Evolutionary conservation across 1,140 invertebrate genomes (phyloP).

Genomic region (Caerostris extrusa): DNA sequence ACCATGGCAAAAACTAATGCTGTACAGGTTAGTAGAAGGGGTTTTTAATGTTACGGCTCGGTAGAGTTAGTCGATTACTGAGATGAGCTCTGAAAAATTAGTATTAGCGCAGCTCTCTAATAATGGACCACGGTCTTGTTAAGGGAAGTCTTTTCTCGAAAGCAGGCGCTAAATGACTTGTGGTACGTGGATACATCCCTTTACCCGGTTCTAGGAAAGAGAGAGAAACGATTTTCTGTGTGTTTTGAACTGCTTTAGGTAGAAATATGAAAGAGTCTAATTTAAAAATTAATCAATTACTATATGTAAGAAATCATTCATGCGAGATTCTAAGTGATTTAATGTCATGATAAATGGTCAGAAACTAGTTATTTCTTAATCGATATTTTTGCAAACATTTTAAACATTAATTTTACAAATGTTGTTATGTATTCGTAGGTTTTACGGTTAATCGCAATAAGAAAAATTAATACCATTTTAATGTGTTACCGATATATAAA

Average conservation of each 20-base stretch:
- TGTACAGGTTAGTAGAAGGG: not conserved
- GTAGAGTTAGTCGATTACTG: constrained; percentile 35
- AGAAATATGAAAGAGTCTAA: not conserved
- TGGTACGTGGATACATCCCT: not conserved
- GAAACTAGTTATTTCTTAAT: no score
- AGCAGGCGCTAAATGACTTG: constrained; percentile 54
- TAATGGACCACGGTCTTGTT: constrained; percentile 43
- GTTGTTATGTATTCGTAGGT: no score
- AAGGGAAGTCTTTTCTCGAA: constrained; percentile 14
- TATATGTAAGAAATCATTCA: not conserved
- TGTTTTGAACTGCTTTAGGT: not conserved
- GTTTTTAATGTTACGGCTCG: constrained; percentile 55
- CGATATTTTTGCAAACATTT: no score
- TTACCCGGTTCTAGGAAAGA: not conserved
- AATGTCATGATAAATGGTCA: no score
- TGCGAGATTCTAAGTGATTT: not conserved
- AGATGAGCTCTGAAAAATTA: constrained; percentile 40
- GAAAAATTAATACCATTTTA: no score
- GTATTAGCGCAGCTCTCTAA: constrained; percentile 7
- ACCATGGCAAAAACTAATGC: constrained; percentile 41
- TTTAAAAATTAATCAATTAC: constrained; percentile 32
- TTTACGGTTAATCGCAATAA: no score
- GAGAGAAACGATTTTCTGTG: not conserved
- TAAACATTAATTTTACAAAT: no score
- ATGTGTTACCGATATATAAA: no score